Evolutionary conservation across 2,797 vertebrate genomes (phyloP).

Genomic region (Macropodus opercularis): DNA sequence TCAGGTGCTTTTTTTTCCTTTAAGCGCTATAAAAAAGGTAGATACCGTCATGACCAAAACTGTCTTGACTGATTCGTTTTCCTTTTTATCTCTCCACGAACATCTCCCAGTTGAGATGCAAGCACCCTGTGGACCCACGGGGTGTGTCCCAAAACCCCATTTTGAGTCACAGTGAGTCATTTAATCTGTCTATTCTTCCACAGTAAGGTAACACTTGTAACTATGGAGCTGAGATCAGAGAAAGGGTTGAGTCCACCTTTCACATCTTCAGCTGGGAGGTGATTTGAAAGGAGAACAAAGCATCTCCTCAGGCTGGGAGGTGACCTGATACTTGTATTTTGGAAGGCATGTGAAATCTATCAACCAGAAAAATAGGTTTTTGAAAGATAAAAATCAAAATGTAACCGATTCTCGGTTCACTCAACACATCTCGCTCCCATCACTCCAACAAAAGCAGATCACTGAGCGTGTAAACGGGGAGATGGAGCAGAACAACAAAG

Average conservation of each 20-base stretch:
- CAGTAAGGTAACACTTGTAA: conserved; percentile 49
- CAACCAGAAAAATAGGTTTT: background rate
- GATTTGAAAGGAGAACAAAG: conserved; percentile 11
- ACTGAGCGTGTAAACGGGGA: conserved; percentile 2
- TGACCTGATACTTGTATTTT: conserved; percentile 28
- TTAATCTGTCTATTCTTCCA: conserved; percentile 66
- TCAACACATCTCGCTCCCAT: conserved; percentile 16
- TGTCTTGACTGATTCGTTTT: conserved; percentile 15
- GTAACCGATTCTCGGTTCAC: background rate
- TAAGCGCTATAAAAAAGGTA: conserved; percentile 28
- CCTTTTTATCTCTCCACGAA: conserved; percentile 36
- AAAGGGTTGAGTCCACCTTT: conserved; percentile 38
- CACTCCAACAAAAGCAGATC: conserved; percentile 18
- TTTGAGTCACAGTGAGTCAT: conserved; percentile 77
- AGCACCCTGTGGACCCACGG: conserved; percentile 45
- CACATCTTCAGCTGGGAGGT: background rate
- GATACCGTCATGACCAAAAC: conserved; percentile 34
- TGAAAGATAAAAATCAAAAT: background rate
- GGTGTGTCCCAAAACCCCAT: conserved; percentile 68
- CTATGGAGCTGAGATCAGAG: conserved; percentile 70
- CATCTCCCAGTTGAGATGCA: conserved; percentile 51
- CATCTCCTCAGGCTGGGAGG: conserved; percentile 20
- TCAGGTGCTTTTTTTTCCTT: background rate
- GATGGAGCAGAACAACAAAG: conserved; percentile 14
- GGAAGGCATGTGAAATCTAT: conserved; percentile 1